These are phyloP conservation scores for Lethrus apterus DNA, from an alignment of 1,140 invertebrate genomes.

Conservation along the genomic window DNA sequence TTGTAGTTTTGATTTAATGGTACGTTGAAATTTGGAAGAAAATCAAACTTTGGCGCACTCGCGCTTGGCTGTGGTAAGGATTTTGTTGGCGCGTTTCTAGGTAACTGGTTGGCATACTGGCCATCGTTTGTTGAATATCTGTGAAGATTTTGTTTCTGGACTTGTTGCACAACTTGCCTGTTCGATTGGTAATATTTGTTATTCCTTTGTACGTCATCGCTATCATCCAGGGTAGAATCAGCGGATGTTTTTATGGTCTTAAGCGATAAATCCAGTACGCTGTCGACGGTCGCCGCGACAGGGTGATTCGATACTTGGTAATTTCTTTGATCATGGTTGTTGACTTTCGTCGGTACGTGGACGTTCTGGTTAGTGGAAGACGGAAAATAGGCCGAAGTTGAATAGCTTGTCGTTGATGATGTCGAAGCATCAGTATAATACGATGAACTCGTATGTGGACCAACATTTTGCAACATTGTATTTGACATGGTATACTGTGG, in stretches of 20 bases:
- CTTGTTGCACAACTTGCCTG: background rate
- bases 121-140: conserved; percentile 5
- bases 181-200: conserved; percentile 35
- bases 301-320: too few species aligned
- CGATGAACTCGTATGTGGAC: background rate
- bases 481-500: conserved; percentile 6
- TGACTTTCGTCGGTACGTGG: background rate
- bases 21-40: conserved; percentile 57
- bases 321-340: background rate
- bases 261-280: conserved; percentile 65
- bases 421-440: background rate
- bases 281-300: conserved; percentile 1
- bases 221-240: conserved; percentile 72
- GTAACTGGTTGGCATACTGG: background rate
- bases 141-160: background rate
- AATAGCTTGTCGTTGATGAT: background rate
- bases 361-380: background rate
- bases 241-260: conserved; percentile 79
- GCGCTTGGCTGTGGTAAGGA: conserved; percentile 24
- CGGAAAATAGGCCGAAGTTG: background rate
- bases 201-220: conserved; percentile 38
- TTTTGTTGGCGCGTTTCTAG: background rate
- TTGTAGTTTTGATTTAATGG: conserved; percentile 22
- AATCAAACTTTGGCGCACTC: conserved; percentile 61
- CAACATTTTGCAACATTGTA: too few species aligned